Evolutionary conservation across 2,888 invertebrate genomes (phyloP).

Genomic region (Cinara cedri): DNA sequence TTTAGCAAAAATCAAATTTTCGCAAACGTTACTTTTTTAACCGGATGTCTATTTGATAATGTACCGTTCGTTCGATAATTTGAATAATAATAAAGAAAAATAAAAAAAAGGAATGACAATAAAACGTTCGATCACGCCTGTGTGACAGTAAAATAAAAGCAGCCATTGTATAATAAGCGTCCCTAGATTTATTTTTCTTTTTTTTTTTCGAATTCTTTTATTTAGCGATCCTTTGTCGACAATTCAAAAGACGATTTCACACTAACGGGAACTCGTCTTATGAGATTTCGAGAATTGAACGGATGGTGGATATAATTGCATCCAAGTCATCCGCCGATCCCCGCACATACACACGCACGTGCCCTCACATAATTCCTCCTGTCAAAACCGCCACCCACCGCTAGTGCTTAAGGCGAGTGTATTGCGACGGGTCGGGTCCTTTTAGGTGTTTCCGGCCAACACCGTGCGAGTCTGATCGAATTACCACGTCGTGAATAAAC

Average conservation of each 20-base stretch:
- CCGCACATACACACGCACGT: too few species aligned
- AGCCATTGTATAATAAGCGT: background rate
- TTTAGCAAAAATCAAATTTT: too few species aligned
- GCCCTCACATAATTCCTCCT: too few species aligned
- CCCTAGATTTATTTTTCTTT: background rate
- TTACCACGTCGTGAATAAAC: background rate
- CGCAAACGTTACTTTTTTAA: too few species aligned
- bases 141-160: background rate
- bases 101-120: too few species aligned
- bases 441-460: conserved; percentile 26
- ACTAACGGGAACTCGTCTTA: background rate
- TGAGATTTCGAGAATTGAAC: background rate
- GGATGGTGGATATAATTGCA: conserved; percentile 27
- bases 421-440: conserved; percentile 1
- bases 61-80: too few species aligned
- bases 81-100: too few species aligned
- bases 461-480: conserved; percentile 31
- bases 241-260: conserved; percentile 4
- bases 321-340: background rate
- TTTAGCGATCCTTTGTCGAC: background rate
- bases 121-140: background rate
- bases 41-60: too few species aligned
- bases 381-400: too few species aligned
- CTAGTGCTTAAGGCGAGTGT: too few species aligned
- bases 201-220: background rate